Percentiles rank a stretch among this genome's conserved stretches.
phyloP scores from a whole-genome alignment of 2,113 vertebrate species.

The Podarcis cretensis region DNA sequence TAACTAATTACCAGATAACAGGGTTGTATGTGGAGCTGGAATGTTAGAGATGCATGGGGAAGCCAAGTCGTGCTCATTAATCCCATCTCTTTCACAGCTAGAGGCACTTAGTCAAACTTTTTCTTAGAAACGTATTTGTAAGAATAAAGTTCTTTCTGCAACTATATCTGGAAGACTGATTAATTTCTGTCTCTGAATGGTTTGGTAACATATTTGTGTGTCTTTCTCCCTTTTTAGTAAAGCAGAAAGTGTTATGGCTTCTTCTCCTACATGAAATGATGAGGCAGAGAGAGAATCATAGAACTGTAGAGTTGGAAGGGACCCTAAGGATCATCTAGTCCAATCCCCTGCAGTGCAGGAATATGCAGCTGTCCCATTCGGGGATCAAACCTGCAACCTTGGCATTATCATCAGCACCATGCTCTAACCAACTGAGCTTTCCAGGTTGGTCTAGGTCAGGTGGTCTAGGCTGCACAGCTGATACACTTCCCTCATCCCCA shows the following conservation, averaged over 20 bases:
- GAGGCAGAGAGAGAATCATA: neutral
- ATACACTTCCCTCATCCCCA: no score
- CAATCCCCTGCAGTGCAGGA: no score
- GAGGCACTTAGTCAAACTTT: neutral
- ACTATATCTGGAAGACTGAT: neutral
- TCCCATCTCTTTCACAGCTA: neutral
- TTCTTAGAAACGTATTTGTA: conserved; percentile 11
- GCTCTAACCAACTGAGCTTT: no score
- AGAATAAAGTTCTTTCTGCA: neutral
- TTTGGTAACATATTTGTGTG: neutral
- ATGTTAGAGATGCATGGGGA: neutral
- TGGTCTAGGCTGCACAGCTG: no score
- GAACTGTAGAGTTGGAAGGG: no score
- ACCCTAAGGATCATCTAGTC: no score
- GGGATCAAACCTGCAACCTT: no score
- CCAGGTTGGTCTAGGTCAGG: no score
- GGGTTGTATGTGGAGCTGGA: conserved; percentile 20
- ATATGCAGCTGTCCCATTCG: no score
- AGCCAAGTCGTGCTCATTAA: neutral
- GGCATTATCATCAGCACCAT: no score
- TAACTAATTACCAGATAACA: conserved; percentile 30
- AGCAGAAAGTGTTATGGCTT: neutral
- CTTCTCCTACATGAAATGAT: neutral
- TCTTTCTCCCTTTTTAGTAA: no score
- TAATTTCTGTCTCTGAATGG: neutral